Evolutionary conservation across 1,140 invertebrate species (phyloP).

Genomic region (Drosophila hydei): DNA sequence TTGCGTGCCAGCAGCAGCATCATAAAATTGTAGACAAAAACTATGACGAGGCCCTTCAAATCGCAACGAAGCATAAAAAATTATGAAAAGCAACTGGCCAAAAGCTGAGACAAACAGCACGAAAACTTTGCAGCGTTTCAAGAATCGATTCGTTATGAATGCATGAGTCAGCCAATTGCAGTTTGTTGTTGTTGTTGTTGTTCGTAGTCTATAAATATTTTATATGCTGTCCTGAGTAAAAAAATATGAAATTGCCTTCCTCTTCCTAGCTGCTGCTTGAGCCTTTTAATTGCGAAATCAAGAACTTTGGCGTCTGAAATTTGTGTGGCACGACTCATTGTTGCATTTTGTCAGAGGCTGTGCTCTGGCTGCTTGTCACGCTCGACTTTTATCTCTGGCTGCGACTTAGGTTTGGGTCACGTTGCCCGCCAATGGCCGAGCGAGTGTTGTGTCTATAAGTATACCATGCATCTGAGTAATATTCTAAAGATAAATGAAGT

Average conservation of each 20-base stretch:
- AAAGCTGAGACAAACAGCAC: slow-evolving; percentile 28
- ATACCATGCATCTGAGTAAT: slow-evolving; percentile 2
- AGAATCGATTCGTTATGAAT: slow-evolving; percentile 57
- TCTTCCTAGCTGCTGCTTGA: slow-evolving; percentile 37
- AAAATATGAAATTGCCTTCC: slow-evolving; percentile 53
- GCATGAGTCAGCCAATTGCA: slow-evolving; percentile 62
- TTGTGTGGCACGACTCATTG: slow-evolving; percentile 57
- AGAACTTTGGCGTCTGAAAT: slow-evolving; percentile 53
- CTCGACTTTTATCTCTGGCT: slow-evolving; percentile 46
- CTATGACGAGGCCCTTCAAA: slow-evolving; percentile 79
- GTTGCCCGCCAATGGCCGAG: slow-evolving; percentile 42
- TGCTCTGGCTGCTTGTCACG: slow-evolving; percentile 51
- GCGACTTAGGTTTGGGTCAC: slow-evolving; percentile 47
- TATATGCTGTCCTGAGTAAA: slow-evolving; percentile 71
- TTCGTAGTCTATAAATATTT: slow-evolving; percentile 37
- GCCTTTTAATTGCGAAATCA: slow-evolving; percentile 76
- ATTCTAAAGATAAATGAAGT: not conserved
- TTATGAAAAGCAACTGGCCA: slow-evolving; percentile 55
- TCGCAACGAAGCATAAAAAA: slow-evolving; percentile 70
- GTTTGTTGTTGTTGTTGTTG: slow-evolving; percentile 5
- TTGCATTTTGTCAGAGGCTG: slow-evolving; percentile 23
- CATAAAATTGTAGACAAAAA: slow-evolving; percentile 23
- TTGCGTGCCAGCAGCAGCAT: slow-evolving; percentile 29
- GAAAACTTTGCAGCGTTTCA: slow-evolving; percentile 13
- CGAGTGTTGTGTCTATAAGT: not conserved